These are phyloP conservation scores for Beris morrisii DNA, from an alignment of 2,888 invertebrate genomes.

Conservation along the genomic window DNA sequence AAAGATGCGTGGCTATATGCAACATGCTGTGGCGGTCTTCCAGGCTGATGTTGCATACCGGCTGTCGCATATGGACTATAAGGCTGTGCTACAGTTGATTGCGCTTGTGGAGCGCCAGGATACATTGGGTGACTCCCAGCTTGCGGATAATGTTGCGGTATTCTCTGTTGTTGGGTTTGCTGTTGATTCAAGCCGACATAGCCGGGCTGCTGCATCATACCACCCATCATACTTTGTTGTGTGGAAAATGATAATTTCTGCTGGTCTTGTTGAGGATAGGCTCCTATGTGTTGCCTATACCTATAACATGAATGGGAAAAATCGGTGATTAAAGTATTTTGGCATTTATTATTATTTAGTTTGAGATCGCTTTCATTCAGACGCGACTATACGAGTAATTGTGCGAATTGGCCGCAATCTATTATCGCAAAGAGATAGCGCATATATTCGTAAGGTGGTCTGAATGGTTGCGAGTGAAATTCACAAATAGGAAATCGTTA, in stretches of 20 bases:
- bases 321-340: background rate
- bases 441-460: too few species aligned
- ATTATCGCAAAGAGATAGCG: too few species aligned
- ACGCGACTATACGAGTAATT: too few species aligned
- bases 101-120: slow-evolving; percentile 59
- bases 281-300: slow-evolving; percentile 55
- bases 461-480: too few species aligned
- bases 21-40: slow-evolving; percentile 53
- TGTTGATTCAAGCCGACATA: slow-evolving; percentile 58
- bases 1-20: slow-evolving; percentile 52
- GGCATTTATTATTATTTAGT: too few species aligned
- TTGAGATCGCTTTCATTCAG: too few species aligned
- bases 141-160: slow-evolving; percentile 61
- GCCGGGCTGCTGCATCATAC: slow-evolving; percentile 57
- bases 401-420: too few species aligned
- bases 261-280: slow-evolving; percentile 55
- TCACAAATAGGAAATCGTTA: too few species aligned
- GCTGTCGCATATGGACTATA: slow-evolving; percentile 49
- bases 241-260: slow-evolving; percentile 55
- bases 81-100: slow-evolving; percentile 47
- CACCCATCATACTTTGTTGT: slow-evolving; percentile 57
- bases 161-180: slow-evolving; percentile 59
- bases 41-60: slow-evolving; percentile 54
- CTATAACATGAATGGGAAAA: slow-evolving; percentile 40
- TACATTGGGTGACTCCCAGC: slow-evolving; percentile 61